A percentile compares a stretch with the other conserved stretches of the same genome.
Evolutionary conservation across 23 tunicate species (phyloP).

Genomic region (Corella eumyota): DNA sequence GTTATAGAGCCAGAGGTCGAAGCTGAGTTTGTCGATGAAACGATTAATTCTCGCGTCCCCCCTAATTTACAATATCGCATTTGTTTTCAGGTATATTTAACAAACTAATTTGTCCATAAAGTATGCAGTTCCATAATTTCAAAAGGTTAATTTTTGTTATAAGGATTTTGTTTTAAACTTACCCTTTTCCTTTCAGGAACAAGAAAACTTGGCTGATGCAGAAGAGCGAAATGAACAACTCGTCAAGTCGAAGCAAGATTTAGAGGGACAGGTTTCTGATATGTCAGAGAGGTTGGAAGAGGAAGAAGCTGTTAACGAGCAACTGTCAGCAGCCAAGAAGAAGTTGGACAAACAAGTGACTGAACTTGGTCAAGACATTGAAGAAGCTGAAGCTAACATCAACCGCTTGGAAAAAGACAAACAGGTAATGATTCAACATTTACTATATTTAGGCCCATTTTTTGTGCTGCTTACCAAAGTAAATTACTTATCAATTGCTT

Average conservation of each 20-base stretch:
- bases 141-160: too few species aligned
- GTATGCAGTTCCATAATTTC: too few species aligned
- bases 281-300: conserved; percentile 93
- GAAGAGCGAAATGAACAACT: conserved; percentile 97
- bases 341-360: conserved; percentile 72
- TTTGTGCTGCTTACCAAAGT: too few species aligned
- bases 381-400: conserved; percentile 83
- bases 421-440: too few species aligned
- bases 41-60: conserved; percentile 18
- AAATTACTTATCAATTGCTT: too few species aligned
- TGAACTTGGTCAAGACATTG: conserved; percentile 89
- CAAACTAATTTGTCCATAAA: background rate
- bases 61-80: conserved; percentile 21
- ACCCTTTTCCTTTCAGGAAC: conserved; percentile 45
- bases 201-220: conserved; percentile 95
- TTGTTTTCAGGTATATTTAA: conserved; percentile 20
- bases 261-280: conserved; percentile 82
- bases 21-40: conserved; percentile 8
- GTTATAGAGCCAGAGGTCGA: conserved; percentile 2
- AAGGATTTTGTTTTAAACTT: too few species aligned
- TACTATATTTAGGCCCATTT: too few species aligned
- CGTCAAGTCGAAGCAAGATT: conserved; percentile 76
- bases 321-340: conserved; percentile 67
- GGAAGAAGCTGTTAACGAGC: conserved; percentile 77
- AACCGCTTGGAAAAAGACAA: conserved; percentile 86